phyloP scores from a whole-genome alignment of 2,888 invertebrate genomes.

The Brachyptera risi region DNA sequence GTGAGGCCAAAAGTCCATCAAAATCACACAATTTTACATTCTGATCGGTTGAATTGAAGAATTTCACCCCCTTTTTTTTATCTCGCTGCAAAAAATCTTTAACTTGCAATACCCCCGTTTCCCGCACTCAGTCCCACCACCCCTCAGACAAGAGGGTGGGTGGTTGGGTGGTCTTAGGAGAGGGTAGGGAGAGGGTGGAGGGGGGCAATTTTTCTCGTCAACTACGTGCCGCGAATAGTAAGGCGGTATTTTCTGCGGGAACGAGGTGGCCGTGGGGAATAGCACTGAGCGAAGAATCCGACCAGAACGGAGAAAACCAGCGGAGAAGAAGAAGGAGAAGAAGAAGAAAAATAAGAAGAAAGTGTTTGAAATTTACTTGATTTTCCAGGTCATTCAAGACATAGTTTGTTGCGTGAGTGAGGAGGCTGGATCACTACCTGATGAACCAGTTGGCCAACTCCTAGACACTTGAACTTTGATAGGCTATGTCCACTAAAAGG shows the following conservation, averaged over 20 bases:
- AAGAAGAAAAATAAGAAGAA: too few species aligned
- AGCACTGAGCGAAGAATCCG: background rate
- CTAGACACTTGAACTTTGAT: too few species aligned
- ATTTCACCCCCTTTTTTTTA: background rate
- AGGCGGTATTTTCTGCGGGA: background rate
- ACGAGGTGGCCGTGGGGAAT: background rate
- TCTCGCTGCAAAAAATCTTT: conserved; percentile 1
- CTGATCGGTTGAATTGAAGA: background rate
- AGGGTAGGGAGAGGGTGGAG: background rate
- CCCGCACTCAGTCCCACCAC: background rate
- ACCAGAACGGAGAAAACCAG: too few species aligned
- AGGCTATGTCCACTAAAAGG: too few species aligned
- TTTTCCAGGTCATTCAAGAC: too few species aligned
- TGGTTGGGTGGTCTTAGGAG: too few species aligned
- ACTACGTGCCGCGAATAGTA: conserved; percentile 2
- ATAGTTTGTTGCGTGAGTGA: too few species aligned
- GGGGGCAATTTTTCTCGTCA: conserved; percentile 6
- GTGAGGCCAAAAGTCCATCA: too few species aligned
- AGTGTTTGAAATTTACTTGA: too few species aligned
- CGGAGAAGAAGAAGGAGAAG: too few species aligned
- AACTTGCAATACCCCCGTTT: conserved; percentile 10
- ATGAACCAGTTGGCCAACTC: too few species aligned
- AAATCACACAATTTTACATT: background rate
- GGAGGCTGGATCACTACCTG: too few species aligned
- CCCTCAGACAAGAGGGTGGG: background rate